Evolutionary conservation across 92 coral and sea anemone genomes (phyloP).

Genomic region (Porites lobata): DNA sequence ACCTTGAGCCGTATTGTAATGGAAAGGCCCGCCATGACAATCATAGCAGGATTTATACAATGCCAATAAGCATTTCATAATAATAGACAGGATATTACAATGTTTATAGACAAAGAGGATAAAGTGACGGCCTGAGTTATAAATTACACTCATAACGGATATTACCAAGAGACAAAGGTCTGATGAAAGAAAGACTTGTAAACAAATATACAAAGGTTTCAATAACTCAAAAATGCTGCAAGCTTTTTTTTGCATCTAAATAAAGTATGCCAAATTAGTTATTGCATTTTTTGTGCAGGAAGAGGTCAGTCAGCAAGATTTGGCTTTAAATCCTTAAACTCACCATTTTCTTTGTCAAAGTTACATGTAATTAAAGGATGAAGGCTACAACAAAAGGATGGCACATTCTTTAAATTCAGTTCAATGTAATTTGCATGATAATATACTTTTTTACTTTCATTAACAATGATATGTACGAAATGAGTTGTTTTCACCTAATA

Average conservation of each 20-base stretch:
- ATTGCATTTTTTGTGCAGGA: neutral
- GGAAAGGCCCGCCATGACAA: neutral
- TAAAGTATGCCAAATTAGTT: too few species aligned
- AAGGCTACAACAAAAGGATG: constrained; percentile 4
- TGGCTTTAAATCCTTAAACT: neutral
- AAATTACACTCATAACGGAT: neutral
- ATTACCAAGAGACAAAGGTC: constrained; percentile 3
- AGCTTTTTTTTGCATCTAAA: neutral
- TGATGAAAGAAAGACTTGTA: neutral
- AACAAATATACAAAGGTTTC: neutral
- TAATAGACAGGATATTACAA: neutral
- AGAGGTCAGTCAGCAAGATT: neutral
- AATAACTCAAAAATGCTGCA: neutral
- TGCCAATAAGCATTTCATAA: constrained; percentile 9
- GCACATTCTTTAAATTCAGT: constrained; percentile 7
- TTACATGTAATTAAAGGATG: constrained; percentile 1
- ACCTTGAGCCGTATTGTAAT: neutral
- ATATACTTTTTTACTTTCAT: neutral
- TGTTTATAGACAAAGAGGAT: constrained; percentile 12
- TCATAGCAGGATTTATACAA: constrained; percentile 20
- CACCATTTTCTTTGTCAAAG: neutral
- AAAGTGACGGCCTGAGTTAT: neutral
- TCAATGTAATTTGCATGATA: constrained; percentile 19
- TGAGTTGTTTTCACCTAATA: neutral
- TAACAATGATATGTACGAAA: neutral